Percentiles rank a stretch among this genome's conserved stretches.
phyloP scores from a whole-genome alignment of 2,113 vertebrate species.

The Datnioides undecimradiatus region DNA sequence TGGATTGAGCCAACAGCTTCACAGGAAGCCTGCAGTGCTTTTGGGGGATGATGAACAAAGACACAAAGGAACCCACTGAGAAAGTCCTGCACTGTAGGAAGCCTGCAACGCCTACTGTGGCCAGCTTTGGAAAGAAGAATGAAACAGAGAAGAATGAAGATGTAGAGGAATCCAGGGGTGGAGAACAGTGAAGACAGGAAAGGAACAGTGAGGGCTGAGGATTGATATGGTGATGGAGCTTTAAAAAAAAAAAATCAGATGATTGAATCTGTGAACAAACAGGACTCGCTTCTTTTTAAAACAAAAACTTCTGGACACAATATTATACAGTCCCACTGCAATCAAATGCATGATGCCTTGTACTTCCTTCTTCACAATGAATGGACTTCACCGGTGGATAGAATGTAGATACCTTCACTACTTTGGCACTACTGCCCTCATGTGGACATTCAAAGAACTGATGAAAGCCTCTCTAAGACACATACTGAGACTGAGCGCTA shows the following conservation, averaged over 20 bases:
- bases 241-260: background rate
- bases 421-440: conserved; percentile 74
- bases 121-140: conserved; percentile 48
- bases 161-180: conserved; percentile 52
- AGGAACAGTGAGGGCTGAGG: background rate
- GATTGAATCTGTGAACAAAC: background rate
- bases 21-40: conserved; percentile 70
- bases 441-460: conserved; percentile 52
- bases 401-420: background rate
- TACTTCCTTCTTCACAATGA: background rate
- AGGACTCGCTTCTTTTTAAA: background rate
- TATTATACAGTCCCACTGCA: too few species aligned
- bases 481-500: too few species aligned
- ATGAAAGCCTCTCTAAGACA: too few species aligned
- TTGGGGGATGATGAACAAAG: conserved; percentile 68
- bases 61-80: conserved; percentile 70
- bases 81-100: conserved; percentile 67
- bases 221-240: conserved; percentile 30
- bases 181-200: conserved; percentile 25
- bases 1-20: conserved; percentile 68
- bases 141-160: conserved; percentile 53
- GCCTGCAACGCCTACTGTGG: conserved; percentile 59
- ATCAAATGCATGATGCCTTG: background rate
- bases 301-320: background rate
- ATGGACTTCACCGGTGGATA: background rate